These are phyloP conservation scores for Calephelis perditalis DNA, from an alignment of 2,888 invertebrate species.

Conservation along the genomic window DNA sequence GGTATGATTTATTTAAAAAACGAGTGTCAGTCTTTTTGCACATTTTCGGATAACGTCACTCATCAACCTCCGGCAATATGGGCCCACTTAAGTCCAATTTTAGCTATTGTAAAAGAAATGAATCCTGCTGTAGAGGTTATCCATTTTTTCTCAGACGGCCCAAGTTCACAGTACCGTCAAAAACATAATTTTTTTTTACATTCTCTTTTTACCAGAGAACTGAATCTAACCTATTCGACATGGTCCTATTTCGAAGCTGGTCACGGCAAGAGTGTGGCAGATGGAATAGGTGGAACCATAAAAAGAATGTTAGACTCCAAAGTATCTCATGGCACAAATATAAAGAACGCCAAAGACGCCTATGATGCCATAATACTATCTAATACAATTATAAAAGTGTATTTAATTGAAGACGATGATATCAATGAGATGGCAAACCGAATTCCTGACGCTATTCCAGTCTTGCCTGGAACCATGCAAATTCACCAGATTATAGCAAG, in stretches of 20 bases:
- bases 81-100: not conserved
- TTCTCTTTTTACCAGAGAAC: slow-evolving; percentile 1
- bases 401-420: not conserved
- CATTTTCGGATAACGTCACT: not conserved
- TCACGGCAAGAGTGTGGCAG: slow-evolving; percentile 33
- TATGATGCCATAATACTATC: slow-evolving; percentile 11
- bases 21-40: not conserved
- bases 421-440: not conserved
- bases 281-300: slow-evolving; percentile 32
- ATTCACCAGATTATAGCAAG: no score
- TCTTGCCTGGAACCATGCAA: not conserved
- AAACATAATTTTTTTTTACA: slow-evolving; percentile 3
- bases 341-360: slow-evolving; percentile 27
- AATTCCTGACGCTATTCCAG: slow-evolving; percentile 2
- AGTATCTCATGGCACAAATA: slow-evolving; percentile 30
- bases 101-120: not conserved
- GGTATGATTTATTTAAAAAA: slow-evolving; percentile 2
- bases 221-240: slow-evolving; percentile 26
- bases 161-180: not conserved
- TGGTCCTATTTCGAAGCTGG: slow-evolving; percentile 34
- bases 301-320: slow-evolving; percentile 31
- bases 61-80: slow-evolving; percentile 5
- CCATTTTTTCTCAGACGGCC: not conserved
- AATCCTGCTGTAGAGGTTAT: not conserved
- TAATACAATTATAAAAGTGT: not conserved